phyloP scores from a whole-genome alignment of 1,140 invertebrate genomes.

The Diachasma alloeum region DNA sequence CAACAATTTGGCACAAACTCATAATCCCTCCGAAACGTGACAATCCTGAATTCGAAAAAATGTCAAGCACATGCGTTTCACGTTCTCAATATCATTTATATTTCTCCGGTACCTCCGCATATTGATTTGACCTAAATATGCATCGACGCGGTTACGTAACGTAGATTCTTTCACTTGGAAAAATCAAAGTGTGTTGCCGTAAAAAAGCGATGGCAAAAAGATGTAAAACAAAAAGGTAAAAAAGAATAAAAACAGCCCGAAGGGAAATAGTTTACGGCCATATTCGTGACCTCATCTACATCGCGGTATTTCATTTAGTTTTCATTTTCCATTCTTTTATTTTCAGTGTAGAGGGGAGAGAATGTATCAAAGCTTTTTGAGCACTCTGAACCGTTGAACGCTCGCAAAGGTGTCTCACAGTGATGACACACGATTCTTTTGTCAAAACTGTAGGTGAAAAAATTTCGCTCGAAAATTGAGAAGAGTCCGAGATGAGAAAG shows the following conservation, averaged over 20 bases:
- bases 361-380: conserved; percentile 6
- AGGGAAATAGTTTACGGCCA: not conserved
- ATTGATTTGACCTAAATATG: conserved; percentile 4
- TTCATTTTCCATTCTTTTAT: not conserved
- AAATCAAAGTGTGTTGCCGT: not conserved
- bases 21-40: no score
- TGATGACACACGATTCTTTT: not conserved
- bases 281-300: conserved; percentile 1
- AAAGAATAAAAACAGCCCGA: not conserved
- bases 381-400: not conserved
- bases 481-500: no score
- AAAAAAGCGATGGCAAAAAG: not conserved
- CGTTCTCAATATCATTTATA: not conserved
- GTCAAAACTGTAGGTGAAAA: not conserved
- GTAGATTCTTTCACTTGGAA: not conserved
- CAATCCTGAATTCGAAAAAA: no score
- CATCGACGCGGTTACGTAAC: not conserved
- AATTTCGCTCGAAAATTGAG: not conserved
- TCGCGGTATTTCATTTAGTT: not conserved
- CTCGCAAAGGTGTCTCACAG: not conserved
- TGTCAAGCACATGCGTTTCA: not conserved
- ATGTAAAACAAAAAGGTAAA: not conserved
- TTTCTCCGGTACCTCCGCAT: not conserved
- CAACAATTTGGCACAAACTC: no score
- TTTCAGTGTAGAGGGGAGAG: not conserved